Base-by-base conservation (phyloP, 2,113 vertebrate species). In the Notothenia rossii region DNA sequence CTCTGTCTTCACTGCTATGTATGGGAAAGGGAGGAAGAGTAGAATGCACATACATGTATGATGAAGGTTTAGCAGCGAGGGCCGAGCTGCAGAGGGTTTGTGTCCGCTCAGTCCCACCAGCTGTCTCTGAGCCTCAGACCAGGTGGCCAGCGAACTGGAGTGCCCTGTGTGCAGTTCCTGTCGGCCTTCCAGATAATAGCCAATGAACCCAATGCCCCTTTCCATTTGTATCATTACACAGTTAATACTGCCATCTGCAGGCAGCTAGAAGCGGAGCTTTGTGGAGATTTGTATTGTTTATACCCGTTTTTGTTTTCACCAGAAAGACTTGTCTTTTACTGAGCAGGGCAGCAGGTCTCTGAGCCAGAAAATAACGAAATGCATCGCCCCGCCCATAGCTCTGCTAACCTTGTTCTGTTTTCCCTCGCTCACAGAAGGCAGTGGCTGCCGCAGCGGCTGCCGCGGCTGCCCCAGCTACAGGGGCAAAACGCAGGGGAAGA, bases 401-500 rank as follows among this genome's bases (percentile, higher is more conserved):
- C 33, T 20, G 2, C 11, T 81, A 72, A 79, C 49, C 12, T 3
- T 55, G 12, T 46, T 0, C 10, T 59, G 4, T 45, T 73, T 56
- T 20, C 11, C n/a, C 78, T 61, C 2, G 14, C 68, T 59, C 69
- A 59, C 93, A 99, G 97, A 98, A 97, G 96, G 93, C 95, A 29
- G 86, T 96, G 82, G 94, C 95, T 71, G 92, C 96, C 12, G 89
- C 96, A 79, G 83, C 97, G 87, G 94, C 95, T 29, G 29, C 29
- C 29, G 29, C 3, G 3, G 29, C 29, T 29, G 92, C 96, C 12
- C 89, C 96, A 79, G 83, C 97, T 88, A 94, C 95, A 88, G 96
- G 95, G 70, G 96, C 89, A 51, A 98, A 98, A 92, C 96, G 96
- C 79, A 95, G 98, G 91, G 97, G 97, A 93, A 95, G 98, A 94